Percentiles rank a stretch among this genome's conserved stretches.
Conservation (phyloP, 1,140 invertebrate genomes). For the Listronotus bonariensis region DNA sequence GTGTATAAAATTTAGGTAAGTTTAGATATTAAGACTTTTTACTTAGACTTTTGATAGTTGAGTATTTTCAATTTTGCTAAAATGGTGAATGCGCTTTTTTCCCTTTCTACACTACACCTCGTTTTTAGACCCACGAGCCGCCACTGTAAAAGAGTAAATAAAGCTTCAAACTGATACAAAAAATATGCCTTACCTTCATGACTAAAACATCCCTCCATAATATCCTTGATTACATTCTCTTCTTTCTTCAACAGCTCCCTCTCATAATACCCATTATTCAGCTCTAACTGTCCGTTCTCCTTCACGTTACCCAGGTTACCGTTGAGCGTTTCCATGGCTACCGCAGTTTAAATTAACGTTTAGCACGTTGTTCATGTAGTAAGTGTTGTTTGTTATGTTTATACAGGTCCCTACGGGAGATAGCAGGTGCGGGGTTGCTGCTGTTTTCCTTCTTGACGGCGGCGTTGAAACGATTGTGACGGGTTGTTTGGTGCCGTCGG, state of each 20-base stretch:
- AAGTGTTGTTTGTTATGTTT: conserved; percentile 30
- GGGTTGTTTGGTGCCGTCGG: neutral
- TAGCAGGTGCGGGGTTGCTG: neutral
- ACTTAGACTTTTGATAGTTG: too few species aligned
- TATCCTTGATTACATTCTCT: conserved; percentile 38
- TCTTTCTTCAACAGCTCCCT: conserved; percentile 42
- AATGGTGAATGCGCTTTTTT: too few species aligned
- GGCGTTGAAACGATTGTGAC: neutral
- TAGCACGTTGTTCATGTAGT: conserved; percentile 25
- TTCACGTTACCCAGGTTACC: neutral
- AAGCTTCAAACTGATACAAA: too few species aligned
- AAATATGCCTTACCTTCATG: conserved; percentile 24
- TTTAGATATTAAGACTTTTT: too few species aligned
- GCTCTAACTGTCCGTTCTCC: conserved; percentile 16
- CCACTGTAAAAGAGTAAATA: too few species aligned
- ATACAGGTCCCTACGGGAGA: conserved; percentile 1
- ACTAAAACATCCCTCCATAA: conserved; percentile 33
- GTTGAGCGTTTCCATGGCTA: neutral
- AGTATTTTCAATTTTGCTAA: too few species aligned
- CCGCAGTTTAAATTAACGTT: conserved; percentile 25
- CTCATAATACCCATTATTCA: conserved; percentile 38
- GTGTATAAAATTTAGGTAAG: too few species aligned
- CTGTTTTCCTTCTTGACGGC: neutral
- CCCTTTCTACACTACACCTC: too few species aligned
- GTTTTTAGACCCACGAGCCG: too few species aligned